Evolutionary conservation across 2,113 vertebrate genomes (phyloP), one percentile per base, ranked within the genome.

Genomic region (Empidonax traillii): DNA sequence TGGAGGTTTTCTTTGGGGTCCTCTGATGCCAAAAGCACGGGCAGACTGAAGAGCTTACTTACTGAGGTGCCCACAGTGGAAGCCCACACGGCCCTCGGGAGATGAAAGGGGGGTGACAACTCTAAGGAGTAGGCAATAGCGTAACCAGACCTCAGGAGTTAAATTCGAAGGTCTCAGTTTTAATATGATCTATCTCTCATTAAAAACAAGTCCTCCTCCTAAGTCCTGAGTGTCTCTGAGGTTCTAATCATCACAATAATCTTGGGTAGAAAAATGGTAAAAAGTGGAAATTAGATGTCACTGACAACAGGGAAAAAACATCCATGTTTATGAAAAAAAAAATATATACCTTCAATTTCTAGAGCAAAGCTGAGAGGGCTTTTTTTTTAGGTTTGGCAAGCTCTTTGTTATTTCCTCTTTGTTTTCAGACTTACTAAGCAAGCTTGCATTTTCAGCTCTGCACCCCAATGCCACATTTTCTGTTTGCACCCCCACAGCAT

Each of bases 331-430:
- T 30, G 43, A 62, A 61, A 73, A 67, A 67, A 55, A 73, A 82
- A 91, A 33, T 41, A 43, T 5, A 6, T 10, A 10, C 10, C 14
- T 94, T 24, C 0, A 2, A 14, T 31, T 67, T 78, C 55, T 81
- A 43, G 47, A 82, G 37, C 17, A n/a, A 82, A 69, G 5, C 10
- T 2, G 1, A 1, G 3, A 39, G 12, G 2, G 6, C 5, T 1
- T 83, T 84, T 46, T 44, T 73, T 51, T 67, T 53, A 77, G 61
- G 47, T 56, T 86, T 61, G 11, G 7, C 37, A 27, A 1, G 3
- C 13, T 51, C 33, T 63, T 67, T n/a, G 30, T n/a, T 63, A 37
- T 22, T 92, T 89, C 77, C 53, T 83, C 30, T 87, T 69, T 79
- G 31, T 18, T 68, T 76, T 76, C 77, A 65, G 15, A 76, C 49